A percentile compares a stretch with the other conserved stretches of the same genome.
phyloP scores from a whole-genome alignment of 2,888 invertebrate species.

The Priocnemis perturbator region DNA sequence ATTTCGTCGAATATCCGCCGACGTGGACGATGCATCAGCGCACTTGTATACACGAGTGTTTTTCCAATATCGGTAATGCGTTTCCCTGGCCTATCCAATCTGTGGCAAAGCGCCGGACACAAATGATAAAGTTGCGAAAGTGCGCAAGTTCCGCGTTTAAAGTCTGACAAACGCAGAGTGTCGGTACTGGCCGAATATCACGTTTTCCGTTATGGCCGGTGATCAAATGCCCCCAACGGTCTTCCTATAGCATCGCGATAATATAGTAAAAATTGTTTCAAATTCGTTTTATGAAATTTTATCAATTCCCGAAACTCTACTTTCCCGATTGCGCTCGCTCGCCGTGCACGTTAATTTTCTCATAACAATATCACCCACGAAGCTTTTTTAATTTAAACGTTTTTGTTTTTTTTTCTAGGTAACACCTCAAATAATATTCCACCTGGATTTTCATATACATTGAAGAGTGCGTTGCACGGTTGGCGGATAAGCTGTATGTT shows the following conservation, averaged over 20 bases:
- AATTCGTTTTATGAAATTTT: background rate
- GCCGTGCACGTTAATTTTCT: background rate
- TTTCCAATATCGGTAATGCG: slow-evolving; percentile 52
- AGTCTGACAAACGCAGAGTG: slow-evolving; percentile 32
- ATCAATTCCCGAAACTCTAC: slow-evolving; percentile 3
- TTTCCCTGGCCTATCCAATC: slow-evolving; percentile 38
- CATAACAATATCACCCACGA: background rate
- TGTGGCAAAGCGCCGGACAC: slow-evolving; percentile 20
- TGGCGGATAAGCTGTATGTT: no score
- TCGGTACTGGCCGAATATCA: slow-evolving; percentile 21
- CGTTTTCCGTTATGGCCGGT: slow-evolving; percentile 24
- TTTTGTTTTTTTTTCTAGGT: slow-evolving; percentile 1
- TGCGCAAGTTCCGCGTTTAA: slow-evolving; percentile 29
- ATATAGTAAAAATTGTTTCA: slow-evolving; percentile 18
- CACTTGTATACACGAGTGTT: slow-evolving; percentile 10
- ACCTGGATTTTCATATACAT: no score
- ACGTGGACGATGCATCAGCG: background rate
- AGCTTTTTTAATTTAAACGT: background rate
- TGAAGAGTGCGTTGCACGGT: no score
- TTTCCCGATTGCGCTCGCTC: background rate
- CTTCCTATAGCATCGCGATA: slow-evolving; percentile 12
- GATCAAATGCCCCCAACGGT: slow-evolving; percentile 23
- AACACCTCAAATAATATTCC: background rate
- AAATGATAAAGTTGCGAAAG: slow-evolving; percentile 39
- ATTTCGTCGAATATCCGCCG: slow-evolving; percentile 24